Evolutionary conservation across 2,888 invertebrate species (phyloP), one percentile per base, ranked within the genome.

Genomic region (Sarcophaga caerulescens): DNA sequence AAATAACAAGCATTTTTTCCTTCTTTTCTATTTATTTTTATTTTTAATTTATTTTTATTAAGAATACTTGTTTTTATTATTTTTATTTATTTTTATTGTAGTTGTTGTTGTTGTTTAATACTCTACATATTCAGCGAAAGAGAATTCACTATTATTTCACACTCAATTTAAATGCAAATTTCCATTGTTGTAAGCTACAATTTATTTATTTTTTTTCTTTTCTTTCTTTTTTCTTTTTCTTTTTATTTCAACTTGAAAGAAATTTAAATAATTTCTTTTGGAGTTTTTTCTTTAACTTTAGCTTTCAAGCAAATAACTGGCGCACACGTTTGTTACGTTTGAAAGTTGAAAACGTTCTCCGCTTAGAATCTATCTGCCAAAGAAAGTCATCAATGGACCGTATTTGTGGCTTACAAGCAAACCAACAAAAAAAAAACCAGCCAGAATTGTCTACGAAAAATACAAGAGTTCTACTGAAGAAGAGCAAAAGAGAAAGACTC

Each of bases 311-410:
- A 57, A 47, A 59, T 59, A 45, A 68, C 44, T 59, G 74, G 73
- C 78, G 77, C 82, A 88, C 87, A 90, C 90, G 90, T 90, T 90
- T 87, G 89, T 87, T 87, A 79, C 82, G 88, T 88, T 85, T 88
- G 89, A 90, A 88, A 88, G 89, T 84, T 88, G 89, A 90, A 90
- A 91, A 88, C 84, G 88, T 91, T 91, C 90, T 91, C 89, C 84
- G 87, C 76, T 73, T 66, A 66, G 86, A 86, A 85, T 85, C 75
- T 82, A 85, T 85, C 75, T 82, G 81, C 23, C 45, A 75, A 87
- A 84, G 86, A 87, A 85, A 88, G 87, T 88, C 85, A 83, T 88
- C 88, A 88, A 88, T 87, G 88, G 85, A 87, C 85, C 85, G 77
- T 87, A 87, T 81, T 82, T 76, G 66, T 62, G 70, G 25, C 44